Percentiles rank a stretch among this genome's conserved stretches.
Evolutionary conservation across 2,797 vertebrate species (phyloP).

Genomic region (Phoeniculus purpureus): DNA sequence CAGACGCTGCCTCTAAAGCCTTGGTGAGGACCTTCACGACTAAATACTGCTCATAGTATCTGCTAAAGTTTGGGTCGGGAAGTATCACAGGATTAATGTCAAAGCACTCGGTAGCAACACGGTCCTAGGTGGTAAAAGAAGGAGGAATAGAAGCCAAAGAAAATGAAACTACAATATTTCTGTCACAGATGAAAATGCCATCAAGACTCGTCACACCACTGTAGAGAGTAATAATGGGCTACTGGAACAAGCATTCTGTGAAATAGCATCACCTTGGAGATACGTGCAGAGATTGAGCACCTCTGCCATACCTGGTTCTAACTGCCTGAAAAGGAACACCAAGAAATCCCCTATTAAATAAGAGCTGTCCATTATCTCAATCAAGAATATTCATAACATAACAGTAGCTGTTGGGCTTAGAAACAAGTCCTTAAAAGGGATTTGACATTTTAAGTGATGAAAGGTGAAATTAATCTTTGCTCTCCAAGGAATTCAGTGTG

Average conservation of each 20-base stretch:
- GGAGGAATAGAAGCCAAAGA: not conserved
- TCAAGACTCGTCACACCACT: not conserved
- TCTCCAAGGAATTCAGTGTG: not conserved
- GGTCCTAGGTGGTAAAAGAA: not conserved
- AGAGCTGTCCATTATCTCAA: not conserved
- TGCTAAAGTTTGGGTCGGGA: not conserved
- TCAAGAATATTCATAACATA: not conserved
- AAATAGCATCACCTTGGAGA: not conserved
- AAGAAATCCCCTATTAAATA: not conserved
- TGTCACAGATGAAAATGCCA: not conserved
- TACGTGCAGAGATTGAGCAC: not conserved
- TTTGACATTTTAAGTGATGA: not conserved
- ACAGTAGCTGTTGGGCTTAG: not conserved
- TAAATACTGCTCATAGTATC: not conserved
- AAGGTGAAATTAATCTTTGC: not conserved
- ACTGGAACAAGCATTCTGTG: not conserved
- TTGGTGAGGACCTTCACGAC: not conserved
- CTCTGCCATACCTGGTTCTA: not conserved
- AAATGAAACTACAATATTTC: not conserved
- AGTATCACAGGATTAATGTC: not conserved
- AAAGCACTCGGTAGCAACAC: not conserved
- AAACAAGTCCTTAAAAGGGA: not conserved
- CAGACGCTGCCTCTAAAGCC: not conserved
- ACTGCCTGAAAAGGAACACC: not conserved
- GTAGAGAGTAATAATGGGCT: not conserved